Base-by-base conservation (phyloP, 2,797 vertebrate genomes). In the Acanthurus tractus region DNA sequence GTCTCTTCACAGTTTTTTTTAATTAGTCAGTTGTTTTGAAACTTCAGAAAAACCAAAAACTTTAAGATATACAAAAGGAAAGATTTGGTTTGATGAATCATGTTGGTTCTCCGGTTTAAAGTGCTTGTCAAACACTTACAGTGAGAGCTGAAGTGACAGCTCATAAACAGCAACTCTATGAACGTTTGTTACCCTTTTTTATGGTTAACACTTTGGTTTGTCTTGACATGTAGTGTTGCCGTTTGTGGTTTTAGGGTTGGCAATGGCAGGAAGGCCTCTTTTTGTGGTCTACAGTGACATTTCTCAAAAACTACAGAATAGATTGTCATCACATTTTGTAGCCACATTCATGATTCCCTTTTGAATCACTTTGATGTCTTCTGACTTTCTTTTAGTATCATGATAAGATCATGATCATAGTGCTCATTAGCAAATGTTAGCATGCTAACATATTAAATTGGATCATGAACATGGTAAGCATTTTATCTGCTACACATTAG, bases 41-140 rank as follows among this genome's bases (percentile, higher is more conserved):
- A 29, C 25, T 29, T 29, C 25, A 29, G 25, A 29, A 29, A 29
- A 29, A 29, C 25, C 3, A 2, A 29, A 29, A 29, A 29, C 14
- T 50, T 25, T 17, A 72, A 74, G 54, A 49, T 42, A 54, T 53
- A 44, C 17, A 34, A 52, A 64, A 59, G 20, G 15, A 20, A 54
- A 46, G 36, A 64, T 68, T 49, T 20, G 18, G 6, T 48, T 44
- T 20, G 29, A 57, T 57, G n/a, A 75, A 44, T 52, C 3, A 18
- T 10, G 15, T 17, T 18, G 5, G 0, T 25, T 23, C 18, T 44
- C 34, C 52, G 12, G 4, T 2, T 14, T 3, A 46, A 53, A 22
- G 42, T 53, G 40, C 1, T 44, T n/a, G 25, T 4, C 25, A 29
- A 29, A 36, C 15, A 40, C 2, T 44, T 36, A 6, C 52, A 46